A percentile compares a stretch with the other conserved stretches of the same genome.
Evolutionary conservation across 2,797 vertebrate species (phyloP).

Genomic region (Cossypha polioptera): DNA sequence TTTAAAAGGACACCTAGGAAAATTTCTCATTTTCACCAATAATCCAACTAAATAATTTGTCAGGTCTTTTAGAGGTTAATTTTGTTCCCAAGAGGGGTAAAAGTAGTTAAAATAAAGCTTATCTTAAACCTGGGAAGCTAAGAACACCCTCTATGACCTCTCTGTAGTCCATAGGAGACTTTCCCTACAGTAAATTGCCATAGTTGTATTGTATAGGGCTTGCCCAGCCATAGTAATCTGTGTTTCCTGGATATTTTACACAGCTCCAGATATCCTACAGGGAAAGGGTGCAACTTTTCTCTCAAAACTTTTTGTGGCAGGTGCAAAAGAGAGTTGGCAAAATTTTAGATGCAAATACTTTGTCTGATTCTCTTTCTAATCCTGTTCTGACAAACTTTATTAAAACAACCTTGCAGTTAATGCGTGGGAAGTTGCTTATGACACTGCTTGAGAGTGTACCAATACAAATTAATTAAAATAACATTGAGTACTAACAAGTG

Average conservation of each 20-base stretch:
- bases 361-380: neutral
- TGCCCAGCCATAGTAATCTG: neutral
- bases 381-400: neutral
- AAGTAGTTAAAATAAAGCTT: neutral
- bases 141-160: neutral
- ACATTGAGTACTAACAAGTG: neutral
- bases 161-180: neutral
- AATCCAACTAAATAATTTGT: constrained; percentile 53
- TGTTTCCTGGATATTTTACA: neutral
- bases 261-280: neutral
- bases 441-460: neutral
- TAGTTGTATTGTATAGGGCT: neutral
- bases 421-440: neutral
- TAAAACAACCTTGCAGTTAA: neutral
- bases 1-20: constrained; percentile 59
- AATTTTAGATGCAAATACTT: neutral
- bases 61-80: neutral
- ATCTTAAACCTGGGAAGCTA: neutral
- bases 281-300: neutral
- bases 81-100: neutral
- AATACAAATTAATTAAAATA: neutral
- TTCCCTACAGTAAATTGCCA: neutral
- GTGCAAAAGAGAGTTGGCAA: neutral
- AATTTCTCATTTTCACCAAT: constrained; percentile 53
- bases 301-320: neutral